Evolutionary conservation across 1,140 invertebrate genomes (phyloP).

Genomic region (Ericerus pela): DNA sequence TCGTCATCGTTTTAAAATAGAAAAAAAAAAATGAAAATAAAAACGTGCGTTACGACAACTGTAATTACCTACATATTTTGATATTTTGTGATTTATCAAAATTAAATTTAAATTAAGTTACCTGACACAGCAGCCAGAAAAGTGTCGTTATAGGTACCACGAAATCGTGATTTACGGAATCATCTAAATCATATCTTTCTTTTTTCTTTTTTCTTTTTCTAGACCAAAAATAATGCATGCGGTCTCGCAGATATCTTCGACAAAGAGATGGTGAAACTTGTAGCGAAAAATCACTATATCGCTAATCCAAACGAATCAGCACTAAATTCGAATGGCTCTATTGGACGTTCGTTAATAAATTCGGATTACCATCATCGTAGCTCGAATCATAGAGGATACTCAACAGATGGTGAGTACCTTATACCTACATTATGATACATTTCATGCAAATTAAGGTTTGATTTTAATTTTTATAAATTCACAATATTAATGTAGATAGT

Average conservation of each 20-base stretch:
- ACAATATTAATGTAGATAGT: too few relatives aligned
- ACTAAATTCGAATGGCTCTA: not conserved
- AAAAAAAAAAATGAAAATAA: too few relatives aligned
- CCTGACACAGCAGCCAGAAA: not conserved
- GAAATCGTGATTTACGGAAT: not conserved
- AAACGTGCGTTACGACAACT: too few relatives aligned
- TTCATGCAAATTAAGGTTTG: not conserved
- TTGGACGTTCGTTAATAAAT: conserved; percentile 9
- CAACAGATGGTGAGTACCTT: conserved; percentile 23
- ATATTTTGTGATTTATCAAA: not conserved
- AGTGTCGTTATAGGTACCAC: not conserved
- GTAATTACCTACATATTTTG: too few relatives aligned
- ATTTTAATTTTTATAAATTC: too few relatives aligned
- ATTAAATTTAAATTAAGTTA: not conserved
- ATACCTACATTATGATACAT: not conserved
- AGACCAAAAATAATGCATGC: not conserved
- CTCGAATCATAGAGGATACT: conserved; percentile 22
- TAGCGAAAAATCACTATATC: conserved; percentile 25
- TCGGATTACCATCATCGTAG: conserved; percentile 11
- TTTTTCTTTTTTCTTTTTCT: not conserved
- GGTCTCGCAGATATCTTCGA: not conserved
- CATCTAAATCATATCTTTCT: not conserved
- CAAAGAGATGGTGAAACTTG: conserved; percentile 22
- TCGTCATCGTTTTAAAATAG: too few relatives aligned
- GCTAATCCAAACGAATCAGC: conserved; percentile 19